phyloP scores from a whole-genome alignment of 2,797 vertebrate species.

The Buphagus erythrorhynchus region DNA sequence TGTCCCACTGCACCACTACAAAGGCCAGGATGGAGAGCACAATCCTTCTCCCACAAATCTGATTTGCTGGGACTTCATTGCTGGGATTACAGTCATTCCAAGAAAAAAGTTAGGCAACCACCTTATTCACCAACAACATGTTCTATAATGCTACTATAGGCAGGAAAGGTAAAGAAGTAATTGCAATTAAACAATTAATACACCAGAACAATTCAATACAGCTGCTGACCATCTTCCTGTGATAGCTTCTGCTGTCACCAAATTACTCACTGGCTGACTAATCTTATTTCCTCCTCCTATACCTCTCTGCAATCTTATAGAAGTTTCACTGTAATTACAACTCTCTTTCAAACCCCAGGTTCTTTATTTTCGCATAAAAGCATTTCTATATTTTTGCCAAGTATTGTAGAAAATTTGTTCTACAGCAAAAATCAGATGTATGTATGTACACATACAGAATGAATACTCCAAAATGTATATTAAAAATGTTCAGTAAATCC shows the following conservation, averaged over 20 bases:
- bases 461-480: background rate
- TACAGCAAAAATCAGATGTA: background rate
- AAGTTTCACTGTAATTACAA: background rate
- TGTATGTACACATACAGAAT: background rate
- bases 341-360: background rate
- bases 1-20: background rate
- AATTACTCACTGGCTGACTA: conserved; percentile 37
- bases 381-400: background rate
- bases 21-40: background rate
- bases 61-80: fast-evolving
- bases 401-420: background rate
- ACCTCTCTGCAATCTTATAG: background rate
- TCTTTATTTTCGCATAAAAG: background rate
- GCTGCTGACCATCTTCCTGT: conserved; percentile 2
- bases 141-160: background rate
- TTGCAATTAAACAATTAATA: conserved; percentile 12
- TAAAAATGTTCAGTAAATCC: background rate
- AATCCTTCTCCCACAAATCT: background rate
- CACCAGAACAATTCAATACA: background rate
- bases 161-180: background rate
- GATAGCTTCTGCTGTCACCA: background rate
- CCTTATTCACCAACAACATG: background rate
- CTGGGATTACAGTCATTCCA: background rate
- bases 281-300: conserved; percentile 23
- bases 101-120: background rate